These are phyloP conservation scores for Polydrusus tereticollis DNA, from an alignment of 2,888 invertebrate genomes.

Conservation along the genomic window DNA sequence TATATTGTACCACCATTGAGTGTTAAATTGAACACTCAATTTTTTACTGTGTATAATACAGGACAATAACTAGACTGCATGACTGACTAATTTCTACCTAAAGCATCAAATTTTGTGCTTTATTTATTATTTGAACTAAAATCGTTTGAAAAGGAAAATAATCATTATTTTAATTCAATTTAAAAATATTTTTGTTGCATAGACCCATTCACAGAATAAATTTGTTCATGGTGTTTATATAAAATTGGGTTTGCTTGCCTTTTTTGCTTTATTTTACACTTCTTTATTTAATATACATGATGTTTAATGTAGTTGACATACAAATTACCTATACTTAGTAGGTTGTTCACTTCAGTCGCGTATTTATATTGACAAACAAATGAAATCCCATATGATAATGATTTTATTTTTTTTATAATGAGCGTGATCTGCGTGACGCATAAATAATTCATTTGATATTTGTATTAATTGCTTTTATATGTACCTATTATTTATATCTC, in stretches of 20 bases:
- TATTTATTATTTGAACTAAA: neutral
- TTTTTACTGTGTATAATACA: no score
- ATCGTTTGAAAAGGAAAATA: neutral
- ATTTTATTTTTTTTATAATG: slow-evolving; percentile 1
- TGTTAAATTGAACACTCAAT: no score
- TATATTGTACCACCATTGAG: no score
- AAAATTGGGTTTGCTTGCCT: slow-evolving; percentile 1
- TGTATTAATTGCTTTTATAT: neutral
- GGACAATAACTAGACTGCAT: no score
- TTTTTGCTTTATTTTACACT: slow-evolving; percentile 15
- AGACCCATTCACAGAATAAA: neutral
- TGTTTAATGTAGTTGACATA: slow-evolving; percentile 15
- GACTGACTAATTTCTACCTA: no score
- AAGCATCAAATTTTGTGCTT: no score
- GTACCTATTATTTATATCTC: neutral
- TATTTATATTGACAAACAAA: slow-evolving; percentile 15
- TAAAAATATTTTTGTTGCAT: neutral
- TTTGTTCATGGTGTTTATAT: neutral
- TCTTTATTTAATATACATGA: slow-evolving; percentile 3
- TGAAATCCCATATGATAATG: neutral
- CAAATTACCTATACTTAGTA: slow-evolving; percentile 26
- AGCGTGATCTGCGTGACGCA: neutral
- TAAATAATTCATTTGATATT: neutral
- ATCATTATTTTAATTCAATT: neutral
- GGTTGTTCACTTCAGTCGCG: slow-evolving; percentile 17